A percentile compares a stretch with the other conserved stretches of the same genome.
Conservation (phyloP, 2,888 invertebrate genomes). For the Vandiemenella viatica region DNA sequence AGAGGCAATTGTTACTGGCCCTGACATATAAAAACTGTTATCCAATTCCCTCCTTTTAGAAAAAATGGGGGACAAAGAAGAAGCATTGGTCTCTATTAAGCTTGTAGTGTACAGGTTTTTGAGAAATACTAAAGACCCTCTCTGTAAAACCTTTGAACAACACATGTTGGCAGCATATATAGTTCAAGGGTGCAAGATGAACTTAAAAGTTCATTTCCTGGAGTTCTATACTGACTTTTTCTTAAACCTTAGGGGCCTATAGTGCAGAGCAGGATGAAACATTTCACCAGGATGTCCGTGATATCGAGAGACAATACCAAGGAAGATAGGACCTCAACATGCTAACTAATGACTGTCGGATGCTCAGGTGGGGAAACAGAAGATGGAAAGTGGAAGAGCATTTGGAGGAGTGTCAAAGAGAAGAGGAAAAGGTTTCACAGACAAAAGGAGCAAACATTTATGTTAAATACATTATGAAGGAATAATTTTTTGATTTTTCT, state of each 20-base stretch:
- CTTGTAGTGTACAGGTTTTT: slow-evolving; percentile 10
- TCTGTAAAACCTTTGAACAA: slow-evolving; percentile 12
- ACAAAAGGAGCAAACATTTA: background rate
- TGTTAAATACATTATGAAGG: background rate
- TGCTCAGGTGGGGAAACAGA: background rate
- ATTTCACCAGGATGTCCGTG: background rate
- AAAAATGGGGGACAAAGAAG: background rate
- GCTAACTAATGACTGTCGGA: background rate
- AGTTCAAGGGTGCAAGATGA: slow-evolving; percentile 13
- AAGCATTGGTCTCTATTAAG: slow-evolving; percentile 11
- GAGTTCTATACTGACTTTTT: slow-evolving; percentile 6
- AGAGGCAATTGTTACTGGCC: slow-evolving; percentile 8
- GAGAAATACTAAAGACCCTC: slow-evolving; percentile 9
- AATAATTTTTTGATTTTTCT: background rate
- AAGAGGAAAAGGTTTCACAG: too few relatives aligned
- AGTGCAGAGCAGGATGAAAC: background rate
- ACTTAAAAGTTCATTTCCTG: slow-evolving; percentile 9
- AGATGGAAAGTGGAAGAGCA: background rate
- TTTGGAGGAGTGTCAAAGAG: background rate
- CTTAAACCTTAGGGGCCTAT: background rate
- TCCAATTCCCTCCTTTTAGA: slow-evolving; percentile 6
- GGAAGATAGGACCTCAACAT: background rate
- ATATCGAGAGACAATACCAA: background rate
- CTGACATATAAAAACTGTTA: slow-evolving; percentile 1
- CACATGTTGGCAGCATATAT: slow-evolving; percentile 4